Conservation (phyloP, 2,888 invertebrate species). For the Poecilus cupreus region DNA sequence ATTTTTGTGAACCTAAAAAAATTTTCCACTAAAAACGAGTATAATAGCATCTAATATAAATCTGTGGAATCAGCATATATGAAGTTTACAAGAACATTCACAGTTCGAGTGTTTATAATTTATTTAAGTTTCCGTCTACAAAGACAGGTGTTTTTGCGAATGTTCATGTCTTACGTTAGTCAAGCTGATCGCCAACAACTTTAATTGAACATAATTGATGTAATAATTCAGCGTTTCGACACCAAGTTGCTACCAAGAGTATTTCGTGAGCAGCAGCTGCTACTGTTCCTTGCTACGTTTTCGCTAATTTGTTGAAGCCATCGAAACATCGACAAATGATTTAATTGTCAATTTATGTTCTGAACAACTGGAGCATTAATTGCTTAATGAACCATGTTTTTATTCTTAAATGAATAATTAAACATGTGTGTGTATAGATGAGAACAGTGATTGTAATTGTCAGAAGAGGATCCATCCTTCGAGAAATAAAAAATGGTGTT, state of each 20-base stretch:
- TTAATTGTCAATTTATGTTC: background rate
- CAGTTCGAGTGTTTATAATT: background rate
- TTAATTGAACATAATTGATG: conserved; percentile 13
- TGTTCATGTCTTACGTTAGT: background rate
- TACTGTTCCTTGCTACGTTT: background rate
- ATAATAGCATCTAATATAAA: too few species aligned
- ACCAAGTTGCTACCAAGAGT: background rate
- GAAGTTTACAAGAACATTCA: too few species aligned
- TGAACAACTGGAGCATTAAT: background rate
- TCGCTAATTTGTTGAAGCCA: background rate
- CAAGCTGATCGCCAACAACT: conserved; percentile 1
- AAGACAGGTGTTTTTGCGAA: background rate
- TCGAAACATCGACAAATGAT: background rate
- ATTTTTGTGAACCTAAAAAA: too few species aligned
- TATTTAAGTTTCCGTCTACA: background rate
- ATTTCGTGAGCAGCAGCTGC: background rate
- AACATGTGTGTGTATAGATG: too few species aligned
- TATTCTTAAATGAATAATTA: too few species aligned
- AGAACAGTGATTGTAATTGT: too few species aligned
- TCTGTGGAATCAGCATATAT: too few species aligned
- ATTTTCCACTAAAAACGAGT: too few species aligned
- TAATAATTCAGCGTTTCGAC: conserved; percentile 13
- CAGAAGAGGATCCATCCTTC: too few species aligned
- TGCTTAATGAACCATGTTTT: too few species aligned
- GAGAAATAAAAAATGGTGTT: too few species aligned